phyloP scores from a whole-genome alignment of 2,888 invertebrate species.

The Ryuthela nishihirai region DNA sequence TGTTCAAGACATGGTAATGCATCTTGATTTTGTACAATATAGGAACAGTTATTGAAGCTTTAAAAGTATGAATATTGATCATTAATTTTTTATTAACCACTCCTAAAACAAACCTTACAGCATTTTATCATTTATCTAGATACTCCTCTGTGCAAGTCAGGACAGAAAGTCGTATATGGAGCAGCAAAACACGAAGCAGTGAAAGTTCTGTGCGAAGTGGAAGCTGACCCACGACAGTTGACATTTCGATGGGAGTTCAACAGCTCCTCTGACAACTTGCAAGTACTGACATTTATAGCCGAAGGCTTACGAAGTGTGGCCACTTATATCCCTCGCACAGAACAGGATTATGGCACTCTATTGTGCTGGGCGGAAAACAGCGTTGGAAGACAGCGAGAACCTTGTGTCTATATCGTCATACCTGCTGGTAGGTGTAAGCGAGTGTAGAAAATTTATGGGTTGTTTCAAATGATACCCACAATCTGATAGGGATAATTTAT shows the following conservation, averaged over 20 bases:
- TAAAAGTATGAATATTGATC: too few relatives aligned
- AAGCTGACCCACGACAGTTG: constrained; percentile 52
- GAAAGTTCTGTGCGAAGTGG: constrained; percentile 41
- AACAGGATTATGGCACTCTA: constrained; percentile 45
- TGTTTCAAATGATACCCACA: not conserved
- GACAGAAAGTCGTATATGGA: constrained; percentile 42
- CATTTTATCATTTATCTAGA: constrained; percentile 14
- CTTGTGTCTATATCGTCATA: constrained; percentile 44
- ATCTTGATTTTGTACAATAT: too few relatives aligned
- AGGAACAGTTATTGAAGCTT: too few relatives aligned
- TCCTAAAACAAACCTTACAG: not conserved
- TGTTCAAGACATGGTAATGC: too few relatives aligned
- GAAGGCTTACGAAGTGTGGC: constrained; percentile 64
- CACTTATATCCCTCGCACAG: constrained; percentile 43
- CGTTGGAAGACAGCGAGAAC: constrained; percentile 43
- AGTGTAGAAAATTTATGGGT: not conserved
- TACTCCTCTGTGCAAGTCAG: constrained; percentile 33
- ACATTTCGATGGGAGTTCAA: constrained; percentile 92
- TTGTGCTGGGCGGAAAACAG: constrained; percentile 43
- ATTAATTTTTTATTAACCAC: too few relatives aligned
- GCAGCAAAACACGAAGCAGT: constrained; percentile 43
- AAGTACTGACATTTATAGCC: constrained; percentile 23
- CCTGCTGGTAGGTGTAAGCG: constrained; percentile 65
- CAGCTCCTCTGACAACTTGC: constrained; percentile 29
- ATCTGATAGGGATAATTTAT: too few relatives aligned